Base-by-base conservation (phyloP, 2,888 invertebrate species). In the Orchestes rusci region DNA sequence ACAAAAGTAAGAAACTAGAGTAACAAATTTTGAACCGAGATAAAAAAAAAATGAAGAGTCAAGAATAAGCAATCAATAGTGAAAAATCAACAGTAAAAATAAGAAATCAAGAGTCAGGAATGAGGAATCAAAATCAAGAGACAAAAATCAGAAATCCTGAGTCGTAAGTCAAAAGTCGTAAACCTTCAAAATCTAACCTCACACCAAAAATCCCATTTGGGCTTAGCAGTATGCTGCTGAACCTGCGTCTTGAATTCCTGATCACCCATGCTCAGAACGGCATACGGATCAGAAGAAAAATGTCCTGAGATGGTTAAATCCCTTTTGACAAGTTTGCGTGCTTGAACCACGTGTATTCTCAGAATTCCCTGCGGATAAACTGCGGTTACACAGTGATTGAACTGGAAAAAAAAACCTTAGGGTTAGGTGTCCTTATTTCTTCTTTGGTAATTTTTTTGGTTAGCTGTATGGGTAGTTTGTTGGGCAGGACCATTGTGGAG, bases 241-340 rank as follows among this genome's bases (percentile, higher is more conserved):
- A 87, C 88, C 66, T 87, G 84, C 0, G 97, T 96, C 67, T 84
- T 83, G 72, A 87, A 93, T 66, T 85, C 84, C 70, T 94, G 89
- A 2, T 92, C 86, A 40, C 96, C 97, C 46, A 97, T 88, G 59
- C 79, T 81, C 61, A 92, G 75, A 38, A 92, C 78, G 35, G 88
- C 87, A 68, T 97, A 99, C 2, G 97, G 97, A 75, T 99, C 97
- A 1, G 95, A 95, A 73, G 95, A 96, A 64, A 95, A 92, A 69
- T 79, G 73, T 62, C 91, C 92, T 59, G 95, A 69, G 66, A 97
- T 75, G 28, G 88, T 80, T 36, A 95, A 83, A 68, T 99, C 97
- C 70, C 91, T 94, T 67, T 89, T 94, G 82, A 92, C 88, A 16
- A 99, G 76, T 68, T 97, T 86, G 66, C 87, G 85, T 3, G 93